A percentile compares a stretch with the other conserved stretches of the same genome.
These are phyloP conservation scores for Polia nebulosa DNA, from an alignment of 2,888 invertebrate genomes.

Conservation along the genomic window DNA sequence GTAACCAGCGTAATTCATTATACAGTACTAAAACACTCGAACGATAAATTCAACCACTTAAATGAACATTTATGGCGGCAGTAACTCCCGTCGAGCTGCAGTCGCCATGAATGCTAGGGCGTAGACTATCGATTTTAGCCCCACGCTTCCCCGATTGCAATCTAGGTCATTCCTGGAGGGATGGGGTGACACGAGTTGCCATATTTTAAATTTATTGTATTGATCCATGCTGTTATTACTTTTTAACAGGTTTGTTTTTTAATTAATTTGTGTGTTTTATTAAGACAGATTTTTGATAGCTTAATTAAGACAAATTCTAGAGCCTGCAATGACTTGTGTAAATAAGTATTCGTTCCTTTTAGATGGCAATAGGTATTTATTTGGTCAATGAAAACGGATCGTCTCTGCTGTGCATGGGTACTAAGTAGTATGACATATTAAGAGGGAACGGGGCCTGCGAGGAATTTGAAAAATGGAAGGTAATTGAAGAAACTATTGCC, in stretches of 20 bases:
- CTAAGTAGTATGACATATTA: too few relatives aligned
- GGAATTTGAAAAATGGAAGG: too few relatives aligned
- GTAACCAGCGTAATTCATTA: conserved; percentile 7
- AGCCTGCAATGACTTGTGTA: neutral
- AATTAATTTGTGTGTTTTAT: too few relatives aligned
- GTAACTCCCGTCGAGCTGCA: conserved; percentile 18
- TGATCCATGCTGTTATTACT: neutral
- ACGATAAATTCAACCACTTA: conserved; percentile 10
- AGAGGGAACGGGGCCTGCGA: too few relatives aligned
- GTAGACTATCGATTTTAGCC: conserved; percentile 27
- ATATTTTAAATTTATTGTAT: neutral
- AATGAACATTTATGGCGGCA: conserved; percentile 29
- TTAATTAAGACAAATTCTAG: neutral
- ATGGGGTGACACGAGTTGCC: conserved; percentile 7
- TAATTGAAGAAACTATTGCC: too few relatives aligned
- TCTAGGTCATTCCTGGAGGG: conserved; percentile 12
- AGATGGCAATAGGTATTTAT: neutral
- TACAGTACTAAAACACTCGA: conserved; percentile 17
- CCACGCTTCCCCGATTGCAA: conserved; percentile 16
- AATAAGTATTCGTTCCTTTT: neutral
- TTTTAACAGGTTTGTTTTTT: neutral
- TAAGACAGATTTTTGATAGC: neutral
- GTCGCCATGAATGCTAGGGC: conserved; percentile 27
- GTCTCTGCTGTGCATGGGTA: neutral
- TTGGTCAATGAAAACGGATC: neutral